Evolutionary conservation across 2,797 vertebrate species (phyloP), one percentile per base, ranked within the genome.

Genomic region (Thamnophis elegans): DNA sequence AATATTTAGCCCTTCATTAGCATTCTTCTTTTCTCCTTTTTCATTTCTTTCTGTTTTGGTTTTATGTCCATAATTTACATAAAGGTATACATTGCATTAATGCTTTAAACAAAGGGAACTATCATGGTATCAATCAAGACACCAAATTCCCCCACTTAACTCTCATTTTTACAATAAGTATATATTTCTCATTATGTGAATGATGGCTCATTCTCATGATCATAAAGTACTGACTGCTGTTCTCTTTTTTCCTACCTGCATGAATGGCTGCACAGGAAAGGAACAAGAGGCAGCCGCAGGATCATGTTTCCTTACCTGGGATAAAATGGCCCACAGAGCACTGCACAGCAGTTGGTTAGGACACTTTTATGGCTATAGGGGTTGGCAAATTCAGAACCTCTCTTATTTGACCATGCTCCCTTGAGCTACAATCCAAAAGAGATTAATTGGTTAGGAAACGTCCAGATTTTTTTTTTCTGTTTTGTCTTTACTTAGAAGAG

Each of bases 341-440:
- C 99, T 13, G 97, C 98, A 93, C 99, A 99, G 97, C 99, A 99
- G 98, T 99, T 99, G 32, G 98, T 98, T 94, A 99, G 96, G 93
- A 99, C 98, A 96, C 97, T 99, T 97, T 98, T 99, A 96, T 99
- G 98, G 97, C 98, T 99, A 98, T 99, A 99, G 13, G 99, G 99
- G 92, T 99, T 99, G 95, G 98, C 98, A 89, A 98, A 98, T 96
- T 99, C 99, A 0, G 98, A 97, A 28, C 98, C 98, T 94, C 98
- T 98, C 97, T 99, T 99, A 96, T 97, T 98, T 58, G 99, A 99
- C 99, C 99, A 99, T 10, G 99, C 99, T 82, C 99, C 99, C 97
- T 99, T 99, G 94, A 99, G 99, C 99, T 99, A 95, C 14, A 97
- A 96, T 55, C 32, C 89, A 91, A 94, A 90, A 60, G 68, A 94